Evolutionary conservation across 1,140 invertebrate genomes (phyloP).

Genomic region (Platyura marginata): DNA sequence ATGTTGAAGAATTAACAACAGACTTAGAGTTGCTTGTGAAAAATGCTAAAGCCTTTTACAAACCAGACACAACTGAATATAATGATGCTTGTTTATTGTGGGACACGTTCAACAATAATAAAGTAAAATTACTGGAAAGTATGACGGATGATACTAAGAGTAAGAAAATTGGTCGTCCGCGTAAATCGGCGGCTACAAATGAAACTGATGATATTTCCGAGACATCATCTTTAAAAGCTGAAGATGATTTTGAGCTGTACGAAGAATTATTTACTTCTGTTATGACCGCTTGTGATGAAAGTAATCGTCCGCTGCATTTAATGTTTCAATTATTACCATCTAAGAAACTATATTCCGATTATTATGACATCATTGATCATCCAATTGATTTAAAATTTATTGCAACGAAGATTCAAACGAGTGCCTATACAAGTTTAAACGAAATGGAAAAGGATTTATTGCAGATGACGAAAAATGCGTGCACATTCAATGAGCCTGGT

Average conservation of each 20-base stretch:
- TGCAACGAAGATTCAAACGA: conserved; percentile 75
- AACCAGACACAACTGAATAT: conserved; percentile 67
- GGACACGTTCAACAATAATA: conserved; percentile 53
- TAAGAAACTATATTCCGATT: conserved; percentile 85
- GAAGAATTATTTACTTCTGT: conserved; percentile 72
- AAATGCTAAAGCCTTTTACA: conserved; percentile 89
- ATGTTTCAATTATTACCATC: conserved; percentile 83
- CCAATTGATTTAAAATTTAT: conserved; percentile 93
- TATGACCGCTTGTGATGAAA: conserved; percentile 59
- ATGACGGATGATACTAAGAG: conserved; percentile 17
- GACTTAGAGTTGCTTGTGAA: conserved; percentile 78
- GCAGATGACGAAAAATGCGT: conserved; percentile 89
- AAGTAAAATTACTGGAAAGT: conserved; percentile 29
- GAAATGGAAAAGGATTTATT: conserved; percentile 84
- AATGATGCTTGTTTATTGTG: conserved; percentile 82
- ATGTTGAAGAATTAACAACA: conserved; percentile 67
- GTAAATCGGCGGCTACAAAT: conserved; percentile 11
- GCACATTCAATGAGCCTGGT: conserved; percentile 88
- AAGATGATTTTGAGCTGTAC: conserved; percentile 49
- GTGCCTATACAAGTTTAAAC: conserved; percentile 49
- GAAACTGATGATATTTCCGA: conserved; percentile 31
- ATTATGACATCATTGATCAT: conserved; percentile 88
- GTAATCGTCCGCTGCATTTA: conserved; percentile 59
- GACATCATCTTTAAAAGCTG: conserved; percentile 47
- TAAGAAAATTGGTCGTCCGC: conserved; percentile 11